Evolutionary conservation across 1,140 invertebrate genomes (phyloP), one percentile per base, ranked within the genome.

Genomic region (Palaemon carinicauda): DNA sequence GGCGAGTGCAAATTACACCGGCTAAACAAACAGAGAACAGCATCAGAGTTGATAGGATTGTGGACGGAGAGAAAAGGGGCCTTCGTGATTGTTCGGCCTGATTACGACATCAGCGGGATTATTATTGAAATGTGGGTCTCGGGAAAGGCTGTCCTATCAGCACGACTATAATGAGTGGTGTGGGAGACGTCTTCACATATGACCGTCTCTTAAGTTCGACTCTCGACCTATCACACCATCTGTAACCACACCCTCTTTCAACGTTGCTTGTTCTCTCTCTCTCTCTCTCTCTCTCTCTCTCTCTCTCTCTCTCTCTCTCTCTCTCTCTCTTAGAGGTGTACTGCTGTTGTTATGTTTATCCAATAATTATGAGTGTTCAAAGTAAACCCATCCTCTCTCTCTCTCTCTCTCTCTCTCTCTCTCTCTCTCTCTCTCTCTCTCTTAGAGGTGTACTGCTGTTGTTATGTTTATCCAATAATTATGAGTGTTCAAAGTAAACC

Each of bases 11-110:
- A 83, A 77, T 83, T 83, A 83, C 73, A 77, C 82, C 21, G 19
- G 73, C 82, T 77, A 83, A 83, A 83, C 82, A 83, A 83, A 83
- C 73, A 83, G n/a, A 33, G 80, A 33, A 5, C 21, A 51, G 24
- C 21, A 51, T 51, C 54, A 71, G 71, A 81, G 21, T 7, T 1
- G 12, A 74, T 4, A 31, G 71, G n/a, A 74, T 21, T 69, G 9
- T 21, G 65, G 41, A 41, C 19, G 21, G 9, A 31, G 29, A 33
- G 29, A 24, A 74, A 31, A 74, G 27, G n/a, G 71, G 71, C 3
- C 17, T 69, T 31, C 65, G 65, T 69, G 65, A 69, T 69, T 69
- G 65, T 10, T 17, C 65, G 65, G 65, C 65, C 65, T 15, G 65
- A 69, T 41, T 69, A 69, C 29, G 65, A 14, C 73, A 12, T 19